Evolutionary conservation across 2,888 invertebrate species (phyloP).

Genomic region (Xestia ashworthii): DNA sequence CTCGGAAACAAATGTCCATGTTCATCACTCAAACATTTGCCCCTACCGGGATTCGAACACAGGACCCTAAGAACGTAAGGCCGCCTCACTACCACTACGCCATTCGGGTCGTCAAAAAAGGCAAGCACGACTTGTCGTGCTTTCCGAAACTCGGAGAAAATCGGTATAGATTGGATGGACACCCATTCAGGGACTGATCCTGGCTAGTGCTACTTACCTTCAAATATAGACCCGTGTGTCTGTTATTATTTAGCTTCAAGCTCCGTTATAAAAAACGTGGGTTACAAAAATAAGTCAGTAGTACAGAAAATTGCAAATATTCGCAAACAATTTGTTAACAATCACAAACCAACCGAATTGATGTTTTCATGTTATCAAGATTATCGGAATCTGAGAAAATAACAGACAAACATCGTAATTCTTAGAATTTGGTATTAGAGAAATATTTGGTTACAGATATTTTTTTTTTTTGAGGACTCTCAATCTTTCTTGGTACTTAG

Average conservation of each 20-base stretch:
- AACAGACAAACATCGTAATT: neutral
- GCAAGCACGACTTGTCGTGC: too few species aligned
- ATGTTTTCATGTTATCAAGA: slow-evolving; percentile 5
- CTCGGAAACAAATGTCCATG: too few species aligned
- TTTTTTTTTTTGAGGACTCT: neutral
- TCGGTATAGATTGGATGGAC: neutral
- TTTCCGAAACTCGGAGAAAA: neutral
- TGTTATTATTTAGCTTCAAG: neutral
- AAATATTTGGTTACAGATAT: neutral
- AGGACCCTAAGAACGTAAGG: too few species aligned
- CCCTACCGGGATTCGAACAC: too few species aligned
- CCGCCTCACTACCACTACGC: too few species aligned
- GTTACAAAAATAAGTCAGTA: neutral
- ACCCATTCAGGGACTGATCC: neutral
- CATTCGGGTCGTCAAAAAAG: too few species aligned
- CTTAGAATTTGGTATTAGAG: neutral
- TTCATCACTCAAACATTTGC: too few species aligned
- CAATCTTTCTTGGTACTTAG: neutral
- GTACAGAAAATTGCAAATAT: neutral
- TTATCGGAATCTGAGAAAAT: neutral
- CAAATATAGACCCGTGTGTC: neutral
- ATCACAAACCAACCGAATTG: neutral
- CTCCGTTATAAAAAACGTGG: neutral
- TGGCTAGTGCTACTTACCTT: neutral
- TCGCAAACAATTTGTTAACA: neutral